A percentile compares a stretch with the other conserved stretches of the same genome.
Conservation (phyloP, 1,140 invertebrate species). For the Maconellicoccus hirsutus region DNA sequence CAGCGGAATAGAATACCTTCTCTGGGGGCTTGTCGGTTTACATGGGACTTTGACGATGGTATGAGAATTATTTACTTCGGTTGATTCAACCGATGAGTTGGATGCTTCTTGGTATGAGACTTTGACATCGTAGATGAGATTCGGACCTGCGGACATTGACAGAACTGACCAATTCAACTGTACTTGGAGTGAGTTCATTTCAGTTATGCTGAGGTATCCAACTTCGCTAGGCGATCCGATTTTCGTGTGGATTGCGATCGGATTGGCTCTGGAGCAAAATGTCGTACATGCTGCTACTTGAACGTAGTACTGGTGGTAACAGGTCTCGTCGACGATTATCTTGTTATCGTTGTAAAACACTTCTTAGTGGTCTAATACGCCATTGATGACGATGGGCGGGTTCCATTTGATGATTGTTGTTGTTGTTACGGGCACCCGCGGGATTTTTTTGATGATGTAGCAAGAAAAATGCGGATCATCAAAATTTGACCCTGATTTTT, state of each 20-base stretch:
- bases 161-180: neutral
- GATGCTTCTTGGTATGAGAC: no score
- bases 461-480: no score
- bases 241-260: conserved; percentile 31
- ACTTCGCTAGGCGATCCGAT: neutral
- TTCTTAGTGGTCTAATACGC: conserved; percentile 56
- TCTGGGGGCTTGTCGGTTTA: no score
- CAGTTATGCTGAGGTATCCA: neutral
- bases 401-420: conserved; percentile 55
- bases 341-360: conserved; percentile 39
- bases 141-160: neutral
- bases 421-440: conserved; percentile 49
- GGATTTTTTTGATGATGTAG: no score
- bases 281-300: conserved; percentile 57
- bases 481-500: no score
- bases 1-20: conserved; percentile 28
- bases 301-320: conserved; percentile 51
- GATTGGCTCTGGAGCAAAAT: conserved; percentile 43
- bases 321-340: conserved; percentile 25
- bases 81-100: no score
- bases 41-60: no score
- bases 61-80: no score
- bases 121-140: neutral
- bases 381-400: conserved; percentile 55
- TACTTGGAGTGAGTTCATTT: neutral